Evolutionary conservation across 2,113 vertebrate species (phyloP), one percentile per base, ranked within the genome.

Genomic region (Talpa occidentalis): DNA sequence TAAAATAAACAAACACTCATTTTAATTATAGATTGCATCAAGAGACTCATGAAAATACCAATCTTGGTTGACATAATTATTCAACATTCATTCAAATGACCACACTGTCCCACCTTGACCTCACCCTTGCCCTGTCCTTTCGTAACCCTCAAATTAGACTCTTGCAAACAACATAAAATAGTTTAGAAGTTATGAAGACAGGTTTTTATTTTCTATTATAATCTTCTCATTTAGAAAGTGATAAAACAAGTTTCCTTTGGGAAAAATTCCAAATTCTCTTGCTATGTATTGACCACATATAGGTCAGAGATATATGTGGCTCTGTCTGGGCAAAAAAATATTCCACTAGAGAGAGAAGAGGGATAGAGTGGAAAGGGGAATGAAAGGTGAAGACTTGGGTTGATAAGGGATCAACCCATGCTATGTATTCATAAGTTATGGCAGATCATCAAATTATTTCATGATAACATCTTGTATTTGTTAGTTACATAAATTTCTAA

Each of bases 11-110:
- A 35, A 52, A 19, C 30, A 79, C 22, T 64, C 35, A 59, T 70
- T 93, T 77, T 84, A 88, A 67, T 87, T 95, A 85, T 1, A 78
- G 72, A 69, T 78, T 86, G 2, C 17, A 84, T 62, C 28, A 92
- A 93, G 16, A 88, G 88, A 72, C 22, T 78, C 16, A 59, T 64
- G 8, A 92, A 95, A 88, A 73, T 49, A 56, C 17, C 12, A 72
- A 4, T 78, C 49, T 66, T 80, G 12, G 30, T 19, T 82, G 40
- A 64, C 9, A 77, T 35, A 67, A 64, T 80, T 83, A 32, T 79
- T 66, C 17, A 60, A 56, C n/a, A 92, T 52, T 91, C 14, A 60
- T 49, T 69, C 17, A 56, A 54, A 83, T 10, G 90, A 67, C 2
- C 2, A 77, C 9, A 44, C 1, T 77, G 16, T 64, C 42, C 6